phyloP scores from a whole-genome alignment of 2,888 invertebrate genomes.

The Gryllus longicercus region DNA sequence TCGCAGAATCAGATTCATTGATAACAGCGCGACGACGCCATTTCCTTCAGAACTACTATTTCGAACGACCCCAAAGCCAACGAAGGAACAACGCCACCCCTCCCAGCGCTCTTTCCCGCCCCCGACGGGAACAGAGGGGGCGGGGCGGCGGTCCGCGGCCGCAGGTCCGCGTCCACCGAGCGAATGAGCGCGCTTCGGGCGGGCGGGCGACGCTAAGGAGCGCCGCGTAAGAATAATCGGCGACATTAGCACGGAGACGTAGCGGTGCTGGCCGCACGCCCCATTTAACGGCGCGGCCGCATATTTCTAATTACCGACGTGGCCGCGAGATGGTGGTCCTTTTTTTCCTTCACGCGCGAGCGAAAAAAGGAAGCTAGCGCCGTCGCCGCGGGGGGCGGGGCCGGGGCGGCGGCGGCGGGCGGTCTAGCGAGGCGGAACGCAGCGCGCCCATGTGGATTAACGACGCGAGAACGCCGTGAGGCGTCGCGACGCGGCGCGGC shows the following conservation, averaged over 20 bases:
- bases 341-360: neutral
- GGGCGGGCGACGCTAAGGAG: neutral
- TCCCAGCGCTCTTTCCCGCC: too few relatives aligned
- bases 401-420: neutral
- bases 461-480: neutral
- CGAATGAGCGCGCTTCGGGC: neutral
- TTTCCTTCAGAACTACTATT: too few relatives aligned
- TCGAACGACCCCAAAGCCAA: too few relatives aligned
- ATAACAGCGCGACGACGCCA: too few relatives aligned
- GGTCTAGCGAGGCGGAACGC: neutral
- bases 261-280: neutral
- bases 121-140: too few relatives aligned
- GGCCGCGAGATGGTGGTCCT: neutral
- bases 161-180: neutral
- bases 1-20: too few relatives aligned
- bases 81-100: too few relatives aligned
- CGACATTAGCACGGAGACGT: neutral
- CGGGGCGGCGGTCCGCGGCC: neutral
- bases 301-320: conserved; percentile 17
- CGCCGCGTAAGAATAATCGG: neutral
- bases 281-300: neutral
- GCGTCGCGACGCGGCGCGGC: neutral
- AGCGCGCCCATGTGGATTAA: neutral
- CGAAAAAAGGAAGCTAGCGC: neutral
- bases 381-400: neutral